These are phyloP conservation scores for Atta cephalotes DNA, from an alignment of 1,140 invertebrate species.

Conservation along the genomic window DNA sequence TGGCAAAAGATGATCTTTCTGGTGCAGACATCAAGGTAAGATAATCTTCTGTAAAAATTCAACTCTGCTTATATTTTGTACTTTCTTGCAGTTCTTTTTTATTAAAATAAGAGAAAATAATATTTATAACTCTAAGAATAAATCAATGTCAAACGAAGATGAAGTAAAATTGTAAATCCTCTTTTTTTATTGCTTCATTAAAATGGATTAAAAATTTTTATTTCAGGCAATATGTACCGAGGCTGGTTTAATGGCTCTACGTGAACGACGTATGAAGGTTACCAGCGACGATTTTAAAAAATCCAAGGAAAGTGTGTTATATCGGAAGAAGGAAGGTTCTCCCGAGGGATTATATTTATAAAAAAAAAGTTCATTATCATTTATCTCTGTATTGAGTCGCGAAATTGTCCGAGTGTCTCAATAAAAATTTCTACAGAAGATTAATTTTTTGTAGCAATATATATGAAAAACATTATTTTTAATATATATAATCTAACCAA, in stretches of 20 bases:
- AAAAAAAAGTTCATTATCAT: constrained; percentile 73
- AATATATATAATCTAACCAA: neutral
- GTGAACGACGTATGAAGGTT: constrained; percentile 99
- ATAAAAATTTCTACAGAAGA: constrained; percentile 59
- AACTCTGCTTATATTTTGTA: neutral
- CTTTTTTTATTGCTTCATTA: constrained; percentile 17
- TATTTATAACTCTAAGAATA: no score
- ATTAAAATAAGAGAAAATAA: no score
- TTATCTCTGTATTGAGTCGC: constrained; percentile 58
- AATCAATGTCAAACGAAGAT: no score
- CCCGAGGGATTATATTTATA: constrained; percentile 99
- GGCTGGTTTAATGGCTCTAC: constrained; percentile 98
- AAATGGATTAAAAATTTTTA: constrained; percentile 43
- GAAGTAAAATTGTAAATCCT: no score
- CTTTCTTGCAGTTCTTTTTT: neutral
- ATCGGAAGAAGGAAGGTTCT: constrained; percentile 99
- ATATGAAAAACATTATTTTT: constrained; percentile 14
- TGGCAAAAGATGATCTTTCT: constrained; percentile 99
- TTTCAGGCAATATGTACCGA: constrained; percentile 99
- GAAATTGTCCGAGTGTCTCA: constrained; percentile 35
- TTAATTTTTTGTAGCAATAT: constrained; percentile 34
- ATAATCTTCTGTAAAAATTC: neutral
- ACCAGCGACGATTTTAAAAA: constrained; percentile 99
- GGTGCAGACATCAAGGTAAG: constrained; percentile 96
- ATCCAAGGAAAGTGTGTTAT: constrained; percentile 99